A percentile compares a stretch with the other conserved stretches of the same genome.
Conservation (phyloP, 2,888 invertebrate genomes). For the Mechanitis mazaeus region DNA sequence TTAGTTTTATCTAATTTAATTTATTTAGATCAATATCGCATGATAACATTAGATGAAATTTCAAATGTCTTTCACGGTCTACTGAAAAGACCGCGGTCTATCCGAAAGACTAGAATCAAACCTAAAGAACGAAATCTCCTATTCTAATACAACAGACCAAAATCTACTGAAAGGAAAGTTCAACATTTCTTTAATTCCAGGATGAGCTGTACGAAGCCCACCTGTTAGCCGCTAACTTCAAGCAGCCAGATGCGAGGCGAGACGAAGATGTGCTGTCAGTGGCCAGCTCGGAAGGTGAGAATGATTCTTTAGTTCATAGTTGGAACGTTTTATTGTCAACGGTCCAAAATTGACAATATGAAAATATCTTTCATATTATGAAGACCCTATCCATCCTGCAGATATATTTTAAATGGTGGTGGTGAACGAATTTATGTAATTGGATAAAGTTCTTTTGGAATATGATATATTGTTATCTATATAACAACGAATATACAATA, state of each 20-base stretch:
- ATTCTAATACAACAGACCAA: no score
- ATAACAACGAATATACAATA: no score
- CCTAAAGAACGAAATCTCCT: no score
- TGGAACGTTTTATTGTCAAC: neutral
- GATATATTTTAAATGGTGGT: no score
- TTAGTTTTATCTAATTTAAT: constrained; percentile 1
- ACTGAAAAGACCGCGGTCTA: neutral
- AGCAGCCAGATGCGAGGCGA: constrained; percentile 48
- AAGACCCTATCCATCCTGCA: no score
- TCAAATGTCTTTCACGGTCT: neutral
- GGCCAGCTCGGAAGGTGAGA: constrained; percentile 54
- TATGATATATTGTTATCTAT: no score
- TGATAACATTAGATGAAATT: neutral
- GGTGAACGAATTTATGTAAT: no score
- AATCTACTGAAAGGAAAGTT: no score
- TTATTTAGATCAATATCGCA: neutral
- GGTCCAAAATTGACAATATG: no score
- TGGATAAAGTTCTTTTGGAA: no score
- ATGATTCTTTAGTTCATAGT: neutral
- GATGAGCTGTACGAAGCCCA: constrained; percentile 61
- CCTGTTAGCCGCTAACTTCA: constrained; percentile 59
- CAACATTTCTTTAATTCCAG: constrained; percentile 31
- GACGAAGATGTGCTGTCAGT: constrained; percentile 58
- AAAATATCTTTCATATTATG: neutral
- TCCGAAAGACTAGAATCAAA: no score